Conservation (phyloP, 2,888 invertebrate genomes). For the Pollenia angustigena region DNA sequence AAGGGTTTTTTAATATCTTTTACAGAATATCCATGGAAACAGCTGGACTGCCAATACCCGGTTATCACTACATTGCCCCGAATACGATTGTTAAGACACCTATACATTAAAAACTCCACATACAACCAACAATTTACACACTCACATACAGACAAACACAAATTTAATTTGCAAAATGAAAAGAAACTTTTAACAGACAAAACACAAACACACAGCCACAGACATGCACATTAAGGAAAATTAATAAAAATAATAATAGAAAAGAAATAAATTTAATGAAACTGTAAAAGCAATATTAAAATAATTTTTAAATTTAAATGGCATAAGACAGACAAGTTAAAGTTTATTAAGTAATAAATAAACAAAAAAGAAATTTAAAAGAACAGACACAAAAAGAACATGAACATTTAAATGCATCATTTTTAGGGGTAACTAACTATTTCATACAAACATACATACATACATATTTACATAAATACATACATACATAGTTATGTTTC, state of each 20-base stretch:
- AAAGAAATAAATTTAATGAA: slow-evolving; percentile 73
- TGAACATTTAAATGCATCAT: slow-evolving; percentile 67
- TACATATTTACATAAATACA: slow-evolving; percentile 33
- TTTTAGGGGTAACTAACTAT: slow-evolving; percentile 58
- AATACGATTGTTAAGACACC: slow-evolving; percentile 97
- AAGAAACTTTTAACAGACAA: slow-evolving; percentile 47
- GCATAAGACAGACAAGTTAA: slow-evolving; percentile 61
- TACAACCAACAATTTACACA: slow-evolving; percentile 23
- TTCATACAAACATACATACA: slow-evolving; percentile 26
- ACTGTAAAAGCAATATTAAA: slow-evolving; percentile 73
- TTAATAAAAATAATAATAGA: slow-evolving; percentile 50
- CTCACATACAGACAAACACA: slow-evolving; percentile 27
- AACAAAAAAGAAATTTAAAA: slow-evolving; percentile 55
- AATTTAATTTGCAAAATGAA: slow-evolving; percentile 41
- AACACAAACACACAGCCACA: slow-evolving; percentile 20
- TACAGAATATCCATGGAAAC: slow-evolving; percentile 98
- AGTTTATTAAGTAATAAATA: slow-evolving; percentile 50
- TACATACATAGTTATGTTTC: slow-evolving; percentile 31
- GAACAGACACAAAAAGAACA: slow-evolving; percentile 70
- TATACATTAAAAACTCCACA: slow-evolving; percentile 88
- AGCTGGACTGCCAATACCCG: slow-evolving; percentile 94
- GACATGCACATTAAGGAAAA: slow-evolving; percentile 26
- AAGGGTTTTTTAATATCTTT: slow-evolving; percentile 55
- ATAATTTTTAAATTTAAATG: slow-evolving; percentile 64
- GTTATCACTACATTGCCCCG: slow-evolving; percentile 96